Conservation (phyloP, 2,797 vertebrate species). For the Gymnopithys bicolor region DNA sequence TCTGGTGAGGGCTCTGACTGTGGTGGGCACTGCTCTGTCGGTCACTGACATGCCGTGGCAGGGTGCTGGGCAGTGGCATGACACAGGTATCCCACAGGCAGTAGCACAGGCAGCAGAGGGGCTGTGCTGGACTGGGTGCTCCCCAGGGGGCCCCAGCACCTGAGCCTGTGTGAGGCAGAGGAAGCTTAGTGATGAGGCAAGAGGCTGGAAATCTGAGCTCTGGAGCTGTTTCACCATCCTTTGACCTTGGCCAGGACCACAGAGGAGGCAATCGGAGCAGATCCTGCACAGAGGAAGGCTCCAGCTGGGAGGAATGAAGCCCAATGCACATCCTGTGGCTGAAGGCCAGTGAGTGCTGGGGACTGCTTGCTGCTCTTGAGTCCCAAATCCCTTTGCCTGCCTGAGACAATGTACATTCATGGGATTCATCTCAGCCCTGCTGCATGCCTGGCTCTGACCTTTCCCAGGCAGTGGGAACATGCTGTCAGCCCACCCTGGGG, state of each 20-base stretch:
- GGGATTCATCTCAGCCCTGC: neutral
- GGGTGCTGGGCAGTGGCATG: fast-evolving
- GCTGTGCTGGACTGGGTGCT: neutral
- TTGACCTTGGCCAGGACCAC: conserved; percentile 2
- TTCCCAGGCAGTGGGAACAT: fast-evolving
- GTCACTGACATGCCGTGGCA: fast-evolving
- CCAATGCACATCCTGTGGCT: fast-evolving
- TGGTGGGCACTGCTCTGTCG: fast-evolving
- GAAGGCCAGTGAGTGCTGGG: neutral
- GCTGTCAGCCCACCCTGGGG: neutral
- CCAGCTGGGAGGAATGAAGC: fast-evolving
- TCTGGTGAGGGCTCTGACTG: fast-evolving
- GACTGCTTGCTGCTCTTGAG: fast-evolving
- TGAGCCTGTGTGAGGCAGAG: fast-evolving
- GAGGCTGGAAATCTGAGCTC: conserved; percentile 42
- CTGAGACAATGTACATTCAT: fast-evolving
- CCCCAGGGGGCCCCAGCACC: fast-evolving
- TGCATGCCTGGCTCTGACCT: neutral
- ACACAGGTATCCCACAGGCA: neutral
- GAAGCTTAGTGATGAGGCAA: neutral
- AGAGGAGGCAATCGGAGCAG: neutral
- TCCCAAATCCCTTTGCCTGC: neutral
- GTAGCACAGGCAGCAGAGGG: neutral
- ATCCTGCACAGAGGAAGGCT: neutral
- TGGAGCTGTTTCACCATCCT: neutral